Evolutionary conservation across 2,888 invertebrate species (phyloP).

Genomic region (Cotesia congregata): DNA sequence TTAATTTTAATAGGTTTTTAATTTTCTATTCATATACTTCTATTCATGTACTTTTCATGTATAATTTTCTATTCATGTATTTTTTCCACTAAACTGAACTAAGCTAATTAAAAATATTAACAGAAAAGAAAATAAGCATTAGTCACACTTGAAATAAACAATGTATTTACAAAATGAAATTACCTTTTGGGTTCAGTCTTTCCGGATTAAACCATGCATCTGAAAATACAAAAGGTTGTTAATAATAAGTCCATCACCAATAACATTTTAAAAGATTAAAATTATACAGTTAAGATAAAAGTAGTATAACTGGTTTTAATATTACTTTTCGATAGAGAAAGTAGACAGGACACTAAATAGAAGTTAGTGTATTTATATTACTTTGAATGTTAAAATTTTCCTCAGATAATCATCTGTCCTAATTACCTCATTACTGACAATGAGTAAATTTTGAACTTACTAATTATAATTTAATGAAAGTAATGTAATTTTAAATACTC

Average conservation of each 20-base stretch:
- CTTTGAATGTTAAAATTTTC: not conserved
- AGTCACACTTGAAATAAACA: no score
- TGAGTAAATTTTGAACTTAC: not conserved
- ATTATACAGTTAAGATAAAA: not conserved
- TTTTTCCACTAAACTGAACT: no score
- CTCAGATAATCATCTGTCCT: not conserved
- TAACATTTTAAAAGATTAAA: constrained; percentile 12
- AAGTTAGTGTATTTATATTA: not conserved
- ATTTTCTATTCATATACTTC: no score
- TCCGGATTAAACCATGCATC: constrained; percentile 95
- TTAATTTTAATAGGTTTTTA: no score
- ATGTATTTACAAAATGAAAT: constrained; percentile 55
- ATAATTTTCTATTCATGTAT: no score
- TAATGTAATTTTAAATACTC: not conserved
- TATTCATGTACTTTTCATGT: no score
- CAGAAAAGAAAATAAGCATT: not conserved
- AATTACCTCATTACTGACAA: not conserved
- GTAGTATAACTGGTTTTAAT: not conserved
- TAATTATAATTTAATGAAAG: no score
- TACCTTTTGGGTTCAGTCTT: constrained; percentile 92
- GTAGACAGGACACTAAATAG: not conserved
- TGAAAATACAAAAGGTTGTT: constrained; percentile 76
- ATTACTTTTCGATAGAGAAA: not conserved
- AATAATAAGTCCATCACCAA: constrained; percentile 54
- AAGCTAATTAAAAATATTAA: not conserved